phyloP scores from a whole-genome alignment of 1,140 invertebrate genomes.

The Limonius californicus region DNA sequence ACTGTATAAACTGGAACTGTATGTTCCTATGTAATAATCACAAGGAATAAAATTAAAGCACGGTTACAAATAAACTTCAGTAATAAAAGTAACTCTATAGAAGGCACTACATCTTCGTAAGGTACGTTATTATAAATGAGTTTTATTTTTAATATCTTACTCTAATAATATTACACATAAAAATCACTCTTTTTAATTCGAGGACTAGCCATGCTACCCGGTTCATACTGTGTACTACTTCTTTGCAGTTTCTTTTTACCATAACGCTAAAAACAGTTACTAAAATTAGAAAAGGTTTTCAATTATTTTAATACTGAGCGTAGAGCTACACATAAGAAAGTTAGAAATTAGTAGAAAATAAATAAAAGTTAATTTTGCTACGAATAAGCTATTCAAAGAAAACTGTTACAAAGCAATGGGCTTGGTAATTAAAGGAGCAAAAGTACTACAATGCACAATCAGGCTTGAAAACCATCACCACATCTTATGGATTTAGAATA shows the following conservation, averaged over 20 bases:
- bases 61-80: background rate
- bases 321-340: background rate
- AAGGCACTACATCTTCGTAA: background rate
- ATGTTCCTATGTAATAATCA: background rate
- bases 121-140: conserved; percentile 3
- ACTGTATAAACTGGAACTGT: background rate
- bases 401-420: too few species aligned
- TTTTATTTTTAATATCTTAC: conserved; percentile 2
- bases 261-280: conserved; percentile 28
- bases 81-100: background rate
- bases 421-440: background rate
- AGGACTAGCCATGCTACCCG: conserved; percentile 42
- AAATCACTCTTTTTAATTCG: conserved; percentile 33
- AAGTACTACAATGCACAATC: background rate
- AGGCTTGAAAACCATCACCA: conserved; percentile 22
- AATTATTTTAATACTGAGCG: background rate
- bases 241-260: conserved; percentile 42
- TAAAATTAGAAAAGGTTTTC: background rate
- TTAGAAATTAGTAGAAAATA: too few species aligned
- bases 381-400: too few species aligned
- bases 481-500: conserved; percentile 22
- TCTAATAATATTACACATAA: conserved; percentile 12
- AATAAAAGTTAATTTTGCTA: conserved; percentile 6
- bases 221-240: conserved; percentile 45
- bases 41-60: background rate